These are phyloP conservation scores for Parnassius smintheus DNA, from an alignment of 2,888 invertebrate genomes.

Conservation along the genomic window DNA sequence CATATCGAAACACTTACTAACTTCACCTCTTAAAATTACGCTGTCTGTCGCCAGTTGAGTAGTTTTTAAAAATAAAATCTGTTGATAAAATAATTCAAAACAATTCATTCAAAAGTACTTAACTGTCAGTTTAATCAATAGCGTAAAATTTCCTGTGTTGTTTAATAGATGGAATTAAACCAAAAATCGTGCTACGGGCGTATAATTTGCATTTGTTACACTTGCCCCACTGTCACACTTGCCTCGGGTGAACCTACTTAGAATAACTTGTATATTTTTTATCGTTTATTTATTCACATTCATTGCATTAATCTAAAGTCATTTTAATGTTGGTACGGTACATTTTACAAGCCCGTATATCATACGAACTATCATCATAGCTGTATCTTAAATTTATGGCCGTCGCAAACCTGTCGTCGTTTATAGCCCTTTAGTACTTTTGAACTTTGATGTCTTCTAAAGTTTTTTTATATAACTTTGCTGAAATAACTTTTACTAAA, in stretches of 20 bases:
- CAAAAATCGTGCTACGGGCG: no score
- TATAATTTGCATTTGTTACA: no score
- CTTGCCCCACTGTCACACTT: no score
- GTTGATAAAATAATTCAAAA: no score
- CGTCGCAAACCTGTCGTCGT: conserved; percentile 27
- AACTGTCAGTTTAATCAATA: no score
- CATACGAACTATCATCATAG: conserved; percentile 25
- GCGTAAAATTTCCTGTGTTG: no score
- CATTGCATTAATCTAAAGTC: conserved; percentile 3
- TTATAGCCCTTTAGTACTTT: conserved; percentile 31
- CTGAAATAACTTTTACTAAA: neutral
- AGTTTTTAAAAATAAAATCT: no score
- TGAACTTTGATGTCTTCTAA: conserved; percentile 16
- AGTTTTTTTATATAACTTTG: conserved; percentile 18
- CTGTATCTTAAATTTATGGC: conserved; percentile 23
- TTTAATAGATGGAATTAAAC: no score
- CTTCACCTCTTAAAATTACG: no score
- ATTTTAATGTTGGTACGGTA: conserved; percentile 4
- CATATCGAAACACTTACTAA: no score
- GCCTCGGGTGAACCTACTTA: neutral
- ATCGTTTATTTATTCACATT: neutral
- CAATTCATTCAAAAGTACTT: no score
- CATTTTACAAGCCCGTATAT: conserved; percentile 28
- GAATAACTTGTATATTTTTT: neutral
- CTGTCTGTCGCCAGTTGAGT: no score